Conservation (phyloP, 2,888 invertebrate genomes). For the Galerucella calmariensis region DNA sequence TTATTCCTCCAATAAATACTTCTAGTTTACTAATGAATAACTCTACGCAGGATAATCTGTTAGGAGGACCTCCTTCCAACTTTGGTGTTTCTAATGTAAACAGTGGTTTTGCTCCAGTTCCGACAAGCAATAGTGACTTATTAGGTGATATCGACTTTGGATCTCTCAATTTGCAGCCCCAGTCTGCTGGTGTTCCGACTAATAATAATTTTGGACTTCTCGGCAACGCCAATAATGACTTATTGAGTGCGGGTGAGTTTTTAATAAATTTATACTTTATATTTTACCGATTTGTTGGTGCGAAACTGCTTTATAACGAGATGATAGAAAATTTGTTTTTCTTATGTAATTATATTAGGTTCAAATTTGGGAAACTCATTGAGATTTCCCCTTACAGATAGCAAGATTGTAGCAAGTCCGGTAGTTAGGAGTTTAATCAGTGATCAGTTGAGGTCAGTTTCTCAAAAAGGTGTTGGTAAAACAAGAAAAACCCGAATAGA, state of each 20-base stretch:
- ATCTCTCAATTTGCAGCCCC: slow-evolving; percentile 52
- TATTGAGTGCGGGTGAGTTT: slow-evolving; percentile 43
- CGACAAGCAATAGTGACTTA: slow-evolving; percentile 52
- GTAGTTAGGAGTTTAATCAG: slow-evolving; percentile 36
- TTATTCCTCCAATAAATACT: slow-evolving; percentile 42
- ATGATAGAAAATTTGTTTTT: background rate
- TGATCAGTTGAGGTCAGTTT: slow-evolving; percentile 51
- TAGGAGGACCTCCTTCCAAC: slow-evolving; percentile 37
- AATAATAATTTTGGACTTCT: slow-evolving; percentile 48
- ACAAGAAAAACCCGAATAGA: slow-evolving; percentile 26
- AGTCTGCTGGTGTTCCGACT: slow-evolving; percentile 13
- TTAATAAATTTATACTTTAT: background rate
- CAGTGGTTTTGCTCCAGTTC: slow-evolving; percentile 4
- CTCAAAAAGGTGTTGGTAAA: slow-evolving; percentile 56
- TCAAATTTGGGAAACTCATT: slow-evolving; percentile 61
- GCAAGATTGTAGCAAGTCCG: slow-evolving; percentile 37
- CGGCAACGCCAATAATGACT: slow-evolving; percentile 40
- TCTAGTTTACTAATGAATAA: slow-evolving; percentile 26
- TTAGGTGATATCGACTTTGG: slow-evolving; percentile 58
- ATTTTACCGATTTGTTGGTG: background rate
- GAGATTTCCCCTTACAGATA: slow-evolving; percentile 62
- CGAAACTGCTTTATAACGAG: too few species aligned
- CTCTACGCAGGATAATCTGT: slow-evolving; percentile 34
- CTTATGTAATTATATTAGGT: background rate
- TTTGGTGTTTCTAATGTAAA: slow-evolving; percentile 1